These are phyloP conservation scores for Carcharodon carcharias DNA, from an alignment of 2,797 vertebrate genomes.

Conservation along the genomic window DNA sequence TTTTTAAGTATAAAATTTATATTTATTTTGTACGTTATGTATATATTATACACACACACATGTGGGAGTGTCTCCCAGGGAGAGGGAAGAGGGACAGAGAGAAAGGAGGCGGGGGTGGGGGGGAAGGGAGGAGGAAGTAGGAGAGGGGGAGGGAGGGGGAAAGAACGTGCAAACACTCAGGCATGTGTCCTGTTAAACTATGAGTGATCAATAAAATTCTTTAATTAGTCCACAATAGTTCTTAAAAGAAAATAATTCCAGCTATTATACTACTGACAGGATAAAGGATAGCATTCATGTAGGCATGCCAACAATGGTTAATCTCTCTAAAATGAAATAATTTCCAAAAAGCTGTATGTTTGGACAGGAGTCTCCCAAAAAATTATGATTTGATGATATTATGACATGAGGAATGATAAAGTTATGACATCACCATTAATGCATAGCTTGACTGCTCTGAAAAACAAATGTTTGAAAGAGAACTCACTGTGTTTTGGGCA, in stretches of 20 bases:
- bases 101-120: background rate
- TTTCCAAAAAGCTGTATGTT: background rate
- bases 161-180: background rate
- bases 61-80: too few species aligned
- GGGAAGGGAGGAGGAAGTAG: background rate
- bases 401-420: background rate
- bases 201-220: background rate
- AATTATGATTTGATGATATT: background rate
- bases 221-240: background rate
- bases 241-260: background rate
- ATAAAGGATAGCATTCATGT: background rate
- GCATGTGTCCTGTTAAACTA: too few species aligned
- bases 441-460: background rate
- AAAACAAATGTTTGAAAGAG: background rate
- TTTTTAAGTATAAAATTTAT: too few species aligned
- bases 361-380: background rate
- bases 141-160: background rate
- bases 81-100: background rate
- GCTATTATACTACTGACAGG: background rate
- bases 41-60: background rate
- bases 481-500: constrained; percentile 76
- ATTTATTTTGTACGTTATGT: too few species aligned
- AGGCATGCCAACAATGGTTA: background rate
- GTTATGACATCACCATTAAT: too few species aligned
- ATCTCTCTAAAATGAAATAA: background rate